Conservation (phyloP, 2,797 vertebrate species). For the Spinibarbus caldwelli region DNA sequence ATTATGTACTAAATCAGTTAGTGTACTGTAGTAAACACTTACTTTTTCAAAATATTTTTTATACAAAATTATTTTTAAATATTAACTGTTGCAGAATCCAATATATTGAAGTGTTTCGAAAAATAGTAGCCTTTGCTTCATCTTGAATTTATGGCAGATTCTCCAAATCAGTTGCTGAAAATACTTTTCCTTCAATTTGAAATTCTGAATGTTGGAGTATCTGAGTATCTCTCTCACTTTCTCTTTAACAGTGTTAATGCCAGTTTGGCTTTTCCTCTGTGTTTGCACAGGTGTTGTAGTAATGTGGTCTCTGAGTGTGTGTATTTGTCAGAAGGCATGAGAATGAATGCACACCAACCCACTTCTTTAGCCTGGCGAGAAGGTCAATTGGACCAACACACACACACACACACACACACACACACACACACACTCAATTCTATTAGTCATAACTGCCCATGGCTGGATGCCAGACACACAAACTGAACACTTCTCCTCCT, state of each 20-base stretch:
- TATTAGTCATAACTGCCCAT: conserved; percentile 50
- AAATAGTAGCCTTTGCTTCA: not conserved
- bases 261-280: conserved; percentile 62
- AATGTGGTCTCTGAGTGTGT: conserved; percentile 63
- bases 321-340: conserved; percentile 66
- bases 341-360: conserved; percentile 73
- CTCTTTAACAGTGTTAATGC: conserved; percentile 28
- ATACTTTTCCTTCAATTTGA: not conserved
- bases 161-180: not conserved
- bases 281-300: conserved; percentile 78
- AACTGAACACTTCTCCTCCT: conserved; percentile 28
- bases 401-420: conserved; percentile 38
- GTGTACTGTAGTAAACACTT: too few species aligned
- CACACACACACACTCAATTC: conserved; percentile 41
- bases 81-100: not conserved
- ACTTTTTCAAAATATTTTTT: too few species aligned
- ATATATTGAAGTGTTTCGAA: not conserved
- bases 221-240: conserved; percentile 2
- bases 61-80: not conserved
- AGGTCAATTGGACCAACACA: conserved; percentile 10
- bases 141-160: not conserved
- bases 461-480: conserved; percentile 36
- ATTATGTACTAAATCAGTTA: too few species aligned
- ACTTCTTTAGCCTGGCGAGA: conserved; percentile 60
- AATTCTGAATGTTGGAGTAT: not conserved